Evolutionary conservation across 2,797 vertebrate species (phyloP).

Genomic region (Rhyacichthys aspro): DNA sequence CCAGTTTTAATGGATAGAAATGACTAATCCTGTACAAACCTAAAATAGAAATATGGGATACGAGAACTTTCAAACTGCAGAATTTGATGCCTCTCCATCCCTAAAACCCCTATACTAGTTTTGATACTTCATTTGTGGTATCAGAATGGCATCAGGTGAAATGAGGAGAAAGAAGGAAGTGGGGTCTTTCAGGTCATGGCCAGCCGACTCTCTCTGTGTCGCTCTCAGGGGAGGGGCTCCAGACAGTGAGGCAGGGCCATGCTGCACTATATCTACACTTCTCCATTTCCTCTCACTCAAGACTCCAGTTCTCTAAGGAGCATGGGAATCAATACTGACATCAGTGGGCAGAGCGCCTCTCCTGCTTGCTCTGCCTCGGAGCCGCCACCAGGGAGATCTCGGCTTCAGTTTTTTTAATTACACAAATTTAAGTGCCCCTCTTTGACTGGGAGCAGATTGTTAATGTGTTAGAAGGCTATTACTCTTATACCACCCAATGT

Average conservation of each 20-base stretch:
- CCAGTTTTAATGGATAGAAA: background rate
- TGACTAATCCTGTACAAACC: background rate
- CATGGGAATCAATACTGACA: constrained; percentile 74
- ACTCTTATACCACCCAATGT: constrained; percentile 57
- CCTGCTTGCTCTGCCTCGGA: constrained; percentile 43
- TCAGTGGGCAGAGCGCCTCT: constrained; percentile 56
- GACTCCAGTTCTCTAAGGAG: constrained; percentile 66
- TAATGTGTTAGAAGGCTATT: constrained; percentile 61
- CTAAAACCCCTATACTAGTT: background rate
- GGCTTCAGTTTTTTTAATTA: constrained; percentile 64
- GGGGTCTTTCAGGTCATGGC: constrained; percentile 62
- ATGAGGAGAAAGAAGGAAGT: constrained; percentile 22
- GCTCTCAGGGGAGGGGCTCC: constrained; percentile 60
- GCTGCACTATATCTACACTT: constrained; percentile 74
- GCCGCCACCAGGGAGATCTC: constrained; percentile 41
- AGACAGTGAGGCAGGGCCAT: constrained; percentile 65
- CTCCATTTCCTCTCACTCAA: constrained; percentile 77
- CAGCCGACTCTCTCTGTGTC: constrained; percentile 45
- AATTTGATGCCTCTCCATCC: background rate
- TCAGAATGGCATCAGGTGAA: constrained; percentile 51
- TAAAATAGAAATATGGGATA: background rate
- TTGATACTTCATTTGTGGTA: constrained; percentile 25
- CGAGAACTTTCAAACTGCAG: background rate
- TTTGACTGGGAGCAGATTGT: constrained; percentile 63
- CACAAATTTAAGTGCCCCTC: constrained; percentile 57